Evolutionary conservation across 2,797 vertebrate genomes (phyloP).

Genomic region (Crax fasciolata): DNA sequence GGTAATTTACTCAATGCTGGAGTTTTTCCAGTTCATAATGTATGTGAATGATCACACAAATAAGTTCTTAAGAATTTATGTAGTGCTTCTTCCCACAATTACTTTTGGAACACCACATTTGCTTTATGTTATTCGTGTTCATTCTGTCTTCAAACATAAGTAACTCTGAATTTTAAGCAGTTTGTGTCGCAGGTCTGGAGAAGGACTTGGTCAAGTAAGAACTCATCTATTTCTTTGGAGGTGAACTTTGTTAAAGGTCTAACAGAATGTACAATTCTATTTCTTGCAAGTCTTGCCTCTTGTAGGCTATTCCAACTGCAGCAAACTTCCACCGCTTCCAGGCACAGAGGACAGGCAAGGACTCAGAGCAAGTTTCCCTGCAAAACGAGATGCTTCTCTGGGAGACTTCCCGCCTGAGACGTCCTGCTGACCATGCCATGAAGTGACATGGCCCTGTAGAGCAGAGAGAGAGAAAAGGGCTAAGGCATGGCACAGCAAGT

Average conservation of each 20-base stretch:
- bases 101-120: neutral
- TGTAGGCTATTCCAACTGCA: neutral
- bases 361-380: neutral
- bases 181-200: neutral
- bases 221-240: neutral
- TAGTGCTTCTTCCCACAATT: neutral
- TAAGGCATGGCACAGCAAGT: neutral
- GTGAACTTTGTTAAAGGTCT: neutral
- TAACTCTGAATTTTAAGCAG: neutral
- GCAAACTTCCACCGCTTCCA: neutral
- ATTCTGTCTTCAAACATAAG: neutral
- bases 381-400: fast-evolving
- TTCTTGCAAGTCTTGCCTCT: neutral
- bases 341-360: neutral
- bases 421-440: fast-evolving
- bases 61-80: neutral
- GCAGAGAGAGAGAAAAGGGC: neutral
- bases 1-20: neutral
- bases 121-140: neutral
- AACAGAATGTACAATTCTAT: neutral
- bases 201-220: neutral
- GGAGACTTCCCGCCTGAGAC: neutral
- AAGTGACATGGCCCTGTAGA: fast-evolving
- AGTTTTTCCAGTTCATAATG: neutral
- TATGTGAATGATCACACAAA: neutral